phyloP scores from a whole-genome alignment of 2,797 vertebrate species.

The Siniperca obscura region DNA sequence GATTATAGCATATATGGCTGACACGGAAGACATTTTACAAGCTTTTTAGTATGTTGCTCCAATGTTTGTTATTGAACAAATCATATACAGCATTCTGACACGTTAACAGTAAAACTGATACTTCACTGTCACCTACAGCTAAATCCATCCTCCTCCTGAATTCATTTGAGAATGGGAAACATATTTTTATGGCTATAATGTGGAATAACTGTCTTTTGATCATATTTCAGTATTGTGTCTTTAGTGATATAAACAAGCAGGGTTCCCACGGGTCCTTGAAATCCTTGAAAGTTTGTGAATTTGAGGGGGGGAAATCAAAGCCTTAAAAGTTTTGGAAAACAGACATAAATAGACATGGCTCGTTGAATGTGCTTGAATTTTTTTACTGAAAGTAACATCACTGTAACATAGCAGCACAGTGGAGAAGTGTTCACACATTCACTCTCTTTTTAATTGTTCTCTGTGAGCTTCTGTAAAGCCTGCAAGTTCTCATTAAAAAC shows the following conservation, averaged over 20 bases:
- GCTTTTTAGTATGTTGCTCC: background rate
- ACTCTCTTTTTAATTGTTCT: no score
- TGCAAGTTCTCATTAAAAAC: no score
- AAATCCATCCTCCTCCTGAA: background rate
- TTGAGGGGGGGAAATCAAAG: no score
- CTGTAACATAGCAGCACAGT: no score
- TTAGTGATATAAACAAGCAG: background rate
- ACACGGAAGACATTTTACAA: constrained; percentile 10
- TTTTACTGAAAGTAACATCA: no score
- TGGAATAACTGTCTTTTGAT: constrained; percentile 5
- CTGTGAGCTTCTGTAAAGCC: no score
- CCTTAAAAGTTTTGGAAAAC: no score
- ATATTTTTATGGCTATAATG: background rate
- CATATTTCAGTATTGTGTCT: background rate
- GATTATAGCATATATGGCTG: constrained; percentile 8
- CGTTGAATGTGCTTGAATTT: no score
- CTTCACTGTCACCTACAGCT: background rate
- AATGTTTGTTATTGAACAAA: constrained; percentile 11
- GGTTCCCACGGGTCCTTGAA: no score
- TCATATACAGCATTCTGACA: background rate
- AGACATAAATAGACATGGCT: no score
- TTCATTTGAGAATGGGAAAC: background rate
- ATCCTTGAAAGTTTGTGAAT: no score
- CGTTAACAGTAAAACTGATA: background rate
- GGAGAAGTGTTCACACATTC: no score